A percentile compares a stretch with the other conserved stretches of the same genome.
phyloP scores from a whole-genome alignment of 2,888 invertebrate genomes.

The Thelaira solivaga region DNA sequence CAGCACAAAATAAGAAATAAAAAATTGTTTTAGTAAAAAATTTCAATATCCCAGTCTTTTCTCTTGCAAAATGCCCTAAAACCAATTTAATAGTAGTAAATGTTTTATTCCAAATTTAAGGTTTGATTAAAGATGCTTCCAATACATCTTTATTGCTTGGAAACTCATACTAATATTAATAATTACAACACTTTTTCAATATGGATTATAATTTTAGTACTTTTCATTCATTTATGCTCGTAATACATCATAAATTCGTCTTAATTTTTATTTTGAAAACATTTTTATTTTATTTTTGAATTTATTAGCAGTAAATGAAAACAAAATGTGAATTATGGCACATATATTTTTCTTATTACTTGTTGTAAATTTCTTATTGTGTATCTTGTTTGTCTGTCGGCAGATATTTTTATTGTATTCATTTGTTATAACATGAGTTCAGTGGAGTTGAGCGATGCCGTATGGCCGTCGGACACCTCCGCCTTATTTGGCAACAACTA shows the following conservation, averaged over 20 bases:
- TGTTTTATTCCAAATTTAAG: too few relatives aligned
- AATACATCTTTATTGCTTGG: too few relatives aligned
- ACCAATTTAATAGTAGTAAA: too few relatives aligned
- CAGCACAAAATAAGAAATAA: too few relatives aligned
- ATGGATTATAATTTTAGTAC: too few relatives aligned
- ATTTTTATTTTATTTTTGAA: neutral
- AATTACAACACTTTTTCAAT: too few relatives aligned
- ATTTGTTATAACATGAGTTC: conserved; percentile 9
- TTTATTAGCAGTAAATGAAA: conserved; percentile 23
- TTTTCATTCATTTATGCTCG: too few relatives aligned
- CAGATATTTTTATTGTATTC: conserved; percentile 5
- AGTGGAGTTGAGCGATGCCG: conserved; percentile 36
- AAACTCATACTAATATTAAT: too few relatives aligned
- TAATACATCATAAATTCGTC: neutral
- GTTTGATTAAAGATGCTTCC: too few relatives aligned
- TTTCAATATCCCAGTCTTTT: too few relatives aligned
- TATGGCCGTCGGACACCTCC: conserved; percentile 35
- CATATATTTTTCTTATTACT: conserved; percentile 6
- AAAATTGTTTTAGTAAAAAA: too few relatives aligned
- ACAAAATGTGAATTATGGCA: conserved; percentile 18
- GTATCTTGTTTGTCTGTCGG: neutral
- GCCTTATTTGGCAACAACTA: conserved; percentile 11
- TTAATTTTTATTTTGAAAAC: neutral
- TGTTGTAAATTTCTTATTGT: neutral
- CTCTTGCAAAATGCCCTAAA: too few relatives aligned